Conservation (phyloP, 2,113 vertebrate genomes). For the Ptychochromis oligacanthus region DNA sequence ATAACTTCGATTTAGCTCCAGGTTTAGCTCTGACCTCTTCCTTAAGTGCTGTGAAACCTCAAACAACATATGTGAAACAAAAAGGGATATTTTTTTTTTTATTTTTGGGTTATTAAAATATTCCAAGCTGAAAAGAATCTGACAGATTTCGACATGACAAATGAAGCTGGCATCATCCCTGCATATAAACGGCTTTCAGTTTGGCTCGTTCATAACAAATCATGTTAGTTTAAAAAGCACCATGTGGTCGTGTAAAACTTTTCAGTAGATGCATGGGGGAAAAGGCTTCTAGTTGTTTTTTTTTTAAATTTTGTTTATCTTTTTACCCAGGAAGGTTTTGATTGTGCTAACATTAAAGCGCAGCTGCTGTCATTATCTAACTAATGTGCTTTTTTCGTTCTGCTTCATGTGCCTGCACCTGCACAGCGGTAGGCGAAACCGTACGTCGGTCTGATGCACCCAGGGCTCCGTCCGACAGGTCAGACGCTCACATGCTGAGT, state of each 20-base stretch:
- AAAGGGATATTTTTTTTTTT: not conserved
- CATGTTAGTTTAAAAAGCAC: not conserved
- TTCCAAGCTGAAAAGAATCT: not conserved
- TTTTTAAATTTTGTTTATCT: no score
- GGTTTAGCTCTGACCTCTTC: not conserved
- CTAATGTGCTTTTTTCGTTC: not conserved
- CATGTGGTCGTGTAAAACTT: not conserved
- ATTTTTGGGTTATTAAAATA: accelerated
- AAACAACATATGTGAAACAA: not conserved
- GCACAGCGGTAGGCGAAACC: not conserved
- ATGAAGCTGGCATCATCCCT: not conserved
- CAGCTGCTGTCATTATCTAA: not conserved
- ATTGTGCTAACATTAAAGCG: not conserved
- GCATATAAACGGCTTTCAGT: not conserved
- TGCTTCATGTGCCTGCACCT: not conserved
- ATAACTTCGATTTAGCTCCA: no score
- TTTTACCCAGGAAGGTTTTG: not conserved
- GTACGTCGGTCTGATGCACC: not conserved
- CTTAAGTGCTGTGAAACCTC: not conserved
- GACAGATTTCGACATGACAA: not conserved
- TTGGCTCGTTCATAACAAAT: no score
- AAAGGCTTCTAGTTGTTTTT: not conserved
- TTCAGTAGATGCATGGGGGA: not conserved
- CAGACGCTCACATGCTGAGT: no score
- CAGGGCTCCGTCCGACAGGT: not conserved